Conservation (phyloP, 2,797 vertebrate species). For the Sebastes alutus region DNA sequence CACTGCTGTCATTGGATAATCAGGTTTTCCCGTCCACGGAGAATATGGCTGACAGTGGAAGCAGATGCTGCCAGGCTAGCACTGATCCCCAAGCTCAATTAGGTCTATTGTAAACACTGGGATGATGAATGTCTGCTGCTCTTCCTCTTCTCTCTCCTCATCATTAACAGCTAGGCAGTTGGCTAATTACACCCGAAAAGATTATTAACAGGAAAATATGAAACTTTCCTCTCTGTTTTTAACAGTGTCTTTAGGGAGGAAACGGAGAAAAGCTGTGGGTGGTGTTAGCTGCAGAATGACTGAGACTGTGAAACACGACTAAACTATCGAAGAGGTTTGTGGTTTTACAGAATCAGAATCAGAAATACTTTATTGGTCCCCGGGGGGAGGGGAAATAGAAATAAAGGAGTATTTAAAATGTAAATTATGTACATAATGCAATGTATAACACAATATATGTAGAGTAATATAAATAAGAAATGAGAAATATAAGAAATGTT, state of each 20-base stretch:
- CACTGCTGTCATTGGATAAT: conserved; percentile 10
- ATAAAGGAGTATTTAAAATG: too few relatives aligned
- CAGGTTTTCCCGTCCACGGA: not conserved
- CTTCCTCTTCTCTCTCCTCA: not conserved
- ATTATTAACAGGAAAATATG: not conserved
- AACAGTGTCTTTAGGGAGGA: not conserved
- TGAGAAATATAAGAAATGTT: too few relatives aligned
- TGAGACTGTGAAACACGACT: not conserved
- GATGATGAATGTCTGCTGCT: conserved; percentile 7
- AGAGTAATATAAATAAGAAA: too few relatives aligned
- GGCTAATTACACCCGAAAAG: not conserved
- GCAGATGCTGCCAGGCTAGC: not conserved
- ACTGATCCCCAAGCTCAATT: not conserved
- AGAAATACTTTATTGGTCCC: not conserved
- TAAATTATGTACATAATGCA: too few relatives aligned
- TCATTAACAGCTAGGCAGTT: not conserved
- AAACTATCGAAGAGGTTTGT: not conserved
- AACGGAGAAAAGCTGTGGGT: not conserved
- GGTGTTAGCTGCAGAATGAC: not conserved
- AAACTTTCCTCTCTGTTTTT: not conserved
- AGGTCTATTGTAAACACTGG: not conserved
- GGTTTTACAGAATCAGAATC: not conserved
- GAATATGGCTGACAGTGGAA: not conserved
- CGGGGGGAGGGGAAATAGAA: too few relatives aligned
- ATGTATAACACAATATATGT: too few relatives aligned